Conservation (phyloP, 2,113 vertebrate genomes). For the Callipepla squamata region DNA sequence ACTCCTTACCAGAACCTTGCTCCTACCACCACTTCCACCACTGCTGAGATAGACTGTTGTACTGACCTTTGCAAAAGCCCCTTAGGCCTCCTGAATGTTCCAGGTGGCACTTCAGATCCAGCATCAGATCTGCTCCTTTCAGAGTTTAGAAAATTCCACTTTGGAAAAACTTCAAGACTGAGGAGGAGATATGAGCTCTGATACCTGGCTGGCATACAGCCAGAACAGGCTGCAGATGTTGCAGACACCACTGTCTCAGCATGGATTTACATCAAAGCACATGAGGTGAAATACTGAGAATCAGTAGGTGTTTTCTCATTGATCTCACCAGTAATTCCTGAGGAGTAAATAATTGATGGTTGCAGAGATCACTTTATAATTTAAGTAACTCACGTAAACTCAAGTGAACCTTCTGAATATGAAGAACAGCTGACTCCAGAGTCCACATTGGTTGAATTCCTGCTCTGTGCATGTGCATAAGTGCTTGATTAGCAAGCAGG, state of each 20-base stretch:
- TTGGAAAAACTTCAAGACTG: neutral
- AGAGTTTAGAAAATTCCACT: neutral
- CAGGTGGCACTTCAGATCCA: neutral
- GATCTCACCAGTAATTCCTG: neutral
- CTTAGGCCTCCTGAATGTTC: neutral
- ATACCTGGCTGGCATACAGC: neutral
- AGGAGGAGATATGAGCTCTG: neutral
- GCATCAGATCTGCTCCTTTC: neutral
- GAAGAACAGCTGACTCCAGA: neutral
- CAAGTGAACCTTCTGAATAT: neutral
- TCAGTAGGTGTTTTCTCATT: neutral
- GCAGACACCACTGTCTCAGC: neutral
- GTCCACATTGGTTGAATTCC: neutral
- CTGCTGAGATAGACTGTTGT: rapidly evolving
- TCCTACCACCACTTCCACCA: rapidly evolving
- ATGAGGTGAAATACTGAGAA: neutral
- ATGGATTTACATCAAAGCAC: neutral
- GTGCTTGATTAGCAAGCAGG: neutral
- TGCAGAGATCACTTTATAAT: neutral
- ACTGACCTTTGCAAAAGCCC: neutral
- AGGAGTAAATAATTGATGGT: neutral
- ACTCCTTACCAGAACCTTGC: neutral
- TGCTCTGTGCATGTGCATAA: neutral
- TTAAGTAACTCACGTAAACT: neutral
- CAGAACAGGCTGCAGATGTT: neutral